A percentile compares a stretch with the other conserved stretches of the same genome.
phyloP scores from a whole-genome alignment of 2,888 invertebrate genomes.

The Ceraclea dissimilis region DNA sequence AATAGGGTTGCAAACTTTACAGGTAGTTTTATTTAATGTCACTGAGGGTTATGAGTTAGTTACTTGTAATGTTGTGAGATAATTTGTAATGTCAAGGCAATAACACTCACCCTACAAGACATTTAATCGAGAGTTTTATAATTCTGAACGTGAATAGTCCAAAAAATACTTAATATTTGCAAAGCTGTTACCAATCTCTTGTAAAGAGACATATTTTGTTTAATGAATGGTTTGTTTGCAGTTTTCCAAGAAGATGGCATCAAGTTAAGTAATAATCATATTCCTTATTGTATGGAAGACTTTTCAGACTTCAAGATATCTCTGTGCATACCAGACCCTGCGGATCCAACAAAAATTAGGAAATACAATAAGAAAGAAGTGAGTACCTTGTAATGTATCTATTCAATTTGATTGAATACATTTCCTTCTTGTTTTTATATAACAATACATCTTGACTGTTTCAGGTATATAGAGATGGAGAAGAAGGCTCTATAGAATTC shows the following conservation, averaged over 20 bases:
- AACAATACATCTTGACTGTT: constrained; percentile 3
- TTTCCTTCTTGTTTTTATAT: not conserved
- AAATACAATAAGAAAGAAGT: constrained; percentile 64
- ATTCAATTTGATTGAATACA: not conserved
- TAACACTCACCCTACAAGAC: too few relatives aligned
- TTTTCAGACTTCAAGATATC: constrained; percentile 46
- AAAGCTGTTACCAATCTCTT: too few relatives aligned
- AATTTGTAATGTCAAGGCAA: too few relatives aligned
- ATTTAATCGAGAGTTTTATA: too few relatives aligned
- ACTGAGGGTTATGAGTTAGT: too few relatives aligned
- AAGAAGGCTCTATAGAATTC: constrained; percentile 60
- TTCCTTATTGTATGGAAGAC: constrained; percentile 48
- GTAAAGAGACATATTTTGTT: too few relatives aligned
- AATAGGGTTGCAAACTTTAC: not conserved
- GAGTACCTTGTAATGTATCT: constrained; percentile 15
- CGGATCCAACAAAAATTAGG: constrained; percentile 51
- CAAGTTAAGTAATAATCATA: constrained; percentile 40
- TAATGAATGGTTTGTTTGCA: constrained; percentile 29
- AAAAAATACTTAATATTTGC: too few relatives aligned
- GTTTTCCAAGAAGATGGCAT: constrained; percentile 58
- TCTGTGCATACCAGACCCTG: constrained; percentile 54
- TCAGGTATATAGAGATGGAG: constrained; percentile 43
- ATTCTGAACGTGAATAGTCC: too few relatives aligned
- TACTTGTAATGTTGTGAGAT: too few relatives aligned
- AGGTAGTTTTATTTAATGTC: too few relatives aligned